phyloP scores from a whole-genome alignment of 2,797 vertebrate genomes.

The Eleutherodactylus coqui region DNA sequence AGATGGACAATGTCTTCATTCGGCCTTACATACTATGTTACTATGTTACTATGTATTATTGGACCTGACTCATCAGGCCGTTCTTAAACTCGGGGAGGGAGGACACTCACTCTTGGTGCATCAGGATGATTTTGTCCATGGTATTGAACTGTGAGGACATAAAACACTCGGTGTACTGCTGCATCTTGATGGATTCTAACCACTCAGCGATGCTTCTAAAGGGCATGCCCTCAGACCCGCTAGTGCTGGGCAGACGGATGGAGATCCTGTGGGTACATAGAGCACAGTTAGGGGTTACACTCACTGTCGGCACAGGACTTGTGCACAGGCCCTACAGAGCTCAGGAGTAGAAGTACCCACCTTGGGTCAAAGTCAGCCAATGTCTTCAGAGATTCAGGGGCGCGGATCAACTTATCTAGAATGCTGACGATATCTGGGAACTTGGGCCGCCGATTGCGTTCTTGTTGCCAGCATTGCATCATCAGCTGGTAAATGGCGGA shows the following conservation, averaged over 20 bases:
- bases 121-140: slow-evolving; percentile 92
- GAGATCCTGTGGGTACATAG: slow-evolving; percentile 79
- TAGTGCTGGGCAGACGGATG: slow-evolving; percentile 95
- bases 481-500: slow-evolving; percentile 96
- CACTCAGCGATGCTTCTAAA: slow-evolving; percentile 92
- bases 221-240: slow-evolving; percentile 84
- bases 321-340: background rate
- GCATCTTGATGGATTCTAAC: slow-evolving; percentile 97
- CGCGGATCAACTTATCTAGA: slow-evolving; percentile 90
- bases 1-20: too few relatives aligned
- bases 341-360: slow-evolving; percentile 72
- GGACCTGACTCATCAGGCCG: too few relatives aligned
- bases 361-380: slow-evolving; percentile 93
- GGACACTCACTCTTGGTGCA: slow-evolving; percentile 91
- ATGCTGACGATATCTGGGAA: slow-evolving; percentile 92
- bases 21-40: too few relatives aligned
- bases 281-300: background rate
- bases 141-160: slow-evolving; percentile 84
- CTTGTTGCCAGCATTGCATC: slow-evolving; percentile 96
- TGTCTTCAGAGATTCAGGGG: slow-evolving; percentile 88
- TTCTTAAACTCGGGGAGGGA: background rate
- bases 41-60: too few relatives aligned
- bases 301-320: background rate
- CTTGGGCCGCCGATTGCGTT: slow-evolving; percentile 87
- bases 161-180: slow-evolving; percentile 92